phyloP scores from a whole-genome alignment of 2,113 vertebrate genomes.

The Eurypyga helias region DNA sequence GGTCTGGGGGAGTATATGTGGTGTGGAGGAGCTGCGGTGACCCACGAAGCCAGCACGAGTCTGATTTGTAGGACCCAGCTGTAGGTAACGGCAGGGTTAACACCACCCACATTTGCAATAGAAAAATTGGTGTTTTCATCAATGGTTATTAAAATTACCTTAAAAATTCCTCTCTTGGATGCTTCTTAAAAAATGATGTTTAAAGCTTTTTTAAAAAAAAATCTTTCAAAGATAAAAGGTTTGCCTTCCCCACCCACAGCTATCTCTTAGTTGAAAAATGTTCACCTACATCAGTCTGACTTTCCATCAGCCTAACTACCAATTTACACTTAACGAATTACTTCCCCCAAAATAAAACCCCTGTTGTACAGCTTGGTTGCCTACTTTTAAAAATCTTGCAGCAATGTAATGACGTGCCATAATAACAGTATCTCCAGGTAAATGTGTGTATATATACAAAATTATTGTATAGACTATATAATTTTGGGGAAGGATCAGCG shows the following conservation, averaged over 20 bases:
- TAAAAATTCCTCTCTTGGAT: background rate
- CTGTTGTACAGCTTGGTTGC: background rate
- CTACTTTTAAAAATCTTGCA: background rate
- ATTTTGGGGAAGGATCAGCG: background rate
- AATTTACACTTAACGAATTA: background rate
- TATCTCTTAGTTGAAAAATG: background rate
- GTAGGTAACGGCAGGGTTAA: background rate
- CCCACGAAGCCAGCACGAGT: background rate
- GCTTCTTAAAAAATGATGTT: background rate
- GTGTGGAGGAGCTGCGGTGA: background rate
- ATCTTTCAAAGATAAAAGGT: background rate
- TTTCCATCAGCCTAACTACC: background rate
- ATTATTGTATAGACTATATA: background rate
- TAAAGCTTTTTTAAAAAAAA: background rate
- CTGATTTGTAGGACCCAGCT: background rate
- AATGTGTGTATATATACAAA: background rate
- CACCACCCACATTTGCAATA: background rate
- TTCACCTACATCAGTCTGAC: background rate
- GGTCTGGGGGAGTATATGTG: background rate
- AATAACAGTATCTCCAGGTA: background rate
- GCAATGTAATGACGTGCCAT: background rate
- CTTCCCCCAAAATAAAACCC: background rate
- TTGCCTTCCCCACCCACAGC: background rate
- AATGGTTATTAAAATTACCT: background rate
- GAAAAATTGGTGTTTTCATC: background rate